Evolutionary conservation across 2,888 invertebrate species (phyloP).

Genomic region (Strigamia transsilvanica): DNA sequence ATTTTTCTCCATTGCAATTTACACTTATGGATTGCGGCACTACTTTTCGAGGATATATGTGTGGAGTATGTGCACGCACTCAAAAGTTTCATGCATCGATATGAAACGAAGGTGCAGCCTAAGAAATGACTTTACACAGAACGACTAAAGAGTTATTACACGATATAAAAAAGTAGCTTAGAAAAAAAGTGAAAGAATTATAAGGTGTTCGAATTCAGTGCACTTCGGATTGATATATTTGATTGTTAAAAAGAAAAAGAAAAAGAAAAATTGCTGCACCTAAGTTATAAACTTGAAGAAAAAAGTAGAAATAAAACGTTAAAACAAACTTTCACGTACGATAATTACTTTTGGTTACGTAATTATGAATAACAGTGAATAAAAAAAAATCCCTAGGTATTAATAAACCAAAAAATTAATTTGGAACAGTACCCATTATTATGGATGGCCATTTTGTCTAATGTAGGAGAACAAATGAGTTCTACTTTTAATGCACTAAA

Average conservation of each 20-base stretch:
- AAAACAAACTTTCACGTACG: not conserved
- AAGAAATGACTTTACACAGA: not conserved
- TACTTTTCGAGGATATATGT: not conserved
- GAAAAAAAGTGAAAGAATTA: not conserved
- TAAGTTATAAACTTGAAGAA: not conserved
- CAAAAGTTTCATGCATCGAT: slow-evolving; percentile 11
- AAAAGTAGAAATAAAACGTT: not conserved
- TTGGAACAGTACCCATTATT: slow-evolving; percentile 24
- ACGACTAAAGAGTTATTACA: slow-evolving; percentile 2
- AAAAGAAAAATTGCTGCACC: not conserved
- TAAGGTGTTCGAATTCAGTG: not conserved
- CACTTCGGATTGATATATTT: not conserved
- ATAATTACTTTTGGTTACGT: not conserved
- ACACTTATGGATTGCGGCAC: slow-evolving; percentile 36
- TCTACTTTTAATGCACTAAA: slow-evolving; percentile 24
- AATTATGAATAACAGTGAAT: slow-evolving; percentile 21
- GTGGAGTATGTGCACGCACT: slow-evolving; percentile 5
- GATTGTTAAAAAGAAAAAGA: not conserved
- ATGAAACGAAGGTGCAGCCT: not conserved
- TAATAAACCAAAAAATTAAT: slow-evolving; percentile 44
- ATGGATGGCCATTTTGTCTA: slow-evolving; percentile 44
- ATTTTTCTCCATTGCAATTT: slow-evolving; percentile 27
- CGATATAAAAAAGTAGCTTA: slow-evolving; percentile 12
- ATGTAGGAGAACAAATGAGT: slow-evolving; percentile 39
- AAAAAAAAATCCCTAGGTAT: slow-evolving; percentile 36